Conservation (phyloP, 2,113 vertebrate species). For the Pollimyrus isidori region DNA sequence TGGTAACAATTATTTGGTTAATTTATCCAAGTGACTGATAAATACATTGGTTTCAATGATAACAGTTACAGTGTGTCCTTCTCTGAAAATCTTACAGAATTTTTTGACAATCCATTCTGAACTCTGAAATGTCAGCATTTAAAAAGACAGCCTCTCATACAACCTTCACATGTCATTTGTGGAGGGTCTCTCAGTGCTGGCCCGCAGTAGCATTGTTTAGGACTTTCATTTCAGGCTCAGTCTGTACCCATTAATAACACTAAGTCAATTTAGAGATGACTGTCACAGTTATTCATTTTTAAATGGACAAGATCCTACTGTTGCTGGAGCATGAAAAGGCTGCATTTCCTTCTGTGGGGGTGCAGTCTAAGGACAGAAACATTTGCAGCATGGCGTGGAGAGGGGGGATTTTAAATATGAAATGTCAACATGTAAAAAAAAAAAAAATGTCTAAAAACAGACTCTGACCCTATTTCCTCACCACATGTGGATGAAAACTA, state of each 20-base stretch:
- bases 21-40: not conserved
- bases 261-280: constrained; percentile 12
- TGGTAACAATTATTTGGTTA: not conserved
- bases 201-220: not conserved
- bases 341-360: not conserved
- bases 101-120: not conserved
- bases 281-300: constrained; percentile 1
- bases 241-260: constrained; percentile 12
- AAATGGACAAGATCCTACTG: not conserved
- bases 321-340: not conserved
- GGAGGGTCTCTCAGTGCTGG: not conserved
- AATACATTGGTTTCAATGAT: not conserved
- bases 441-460: not conserved
- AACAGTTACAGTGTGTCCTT: not conserved
- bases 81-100: not conserved
- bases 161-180: not conserved
- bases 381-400: not conserved
- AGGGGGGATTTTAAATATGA: not conserved
- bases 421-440: not conserved
- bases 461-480: not conserved
- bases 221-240: constrained; percentile 11
- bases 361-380: not conserved
- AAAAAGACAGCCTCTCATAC: not conserved
- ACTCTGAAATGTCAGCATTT: not conserved
- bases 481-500: not conserved